Evolutionary conservation across 2,888 invertebrate species (phyloP).

Genomic region (Lycia hirtaria): DNA sequence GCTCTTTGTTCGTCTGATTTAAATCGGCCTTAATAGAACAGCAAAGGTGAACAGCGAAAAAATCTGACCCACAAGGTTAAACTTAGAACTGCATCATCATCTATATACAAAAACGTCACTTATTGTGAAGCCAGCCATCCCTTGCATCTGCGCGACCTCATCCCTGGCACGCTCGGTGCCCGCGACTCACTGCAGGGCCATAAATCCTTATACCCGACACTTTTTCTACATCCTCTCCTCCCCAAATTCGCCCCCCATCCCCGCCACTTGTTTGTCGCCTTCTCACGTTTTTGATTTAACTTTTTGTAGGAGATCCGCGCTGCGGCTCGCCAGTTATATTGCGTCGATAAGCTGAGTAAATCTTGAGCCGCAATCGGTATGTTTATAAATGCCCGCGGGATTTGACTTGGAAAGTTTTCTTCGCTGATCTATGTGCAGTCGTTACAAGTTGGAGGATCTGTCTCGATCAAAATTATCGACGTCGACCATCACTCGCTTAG

Average conservation of each 20-base stretch:
- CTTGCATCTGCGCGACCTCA: slow-evolving; percentile 26
- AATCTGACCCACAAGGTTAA: no score
- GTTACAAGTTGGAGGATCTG: background rate
- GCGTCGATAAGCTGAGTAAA: slow-evolving; percentile 61
- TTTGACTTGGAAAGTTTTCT: slow-evolving; percentile 15
- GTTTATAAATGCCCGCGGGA: slow-evolving; percentile 17
- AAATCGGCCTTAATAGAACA: no score
- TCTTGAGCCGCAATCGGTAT: slow-evolving; percentile 39
- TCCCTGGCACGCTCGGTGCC: slow-evolving; percentile 46
- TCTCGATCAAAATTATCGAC: background rate
- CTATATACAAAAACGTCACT: no score
- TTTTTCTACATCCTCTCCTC: slow-evolving; percentile 42
- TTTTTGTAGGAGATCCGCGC: slow-evolving; percentile 60
- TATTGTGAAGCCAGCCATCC: slow-evolving; percentile 21
- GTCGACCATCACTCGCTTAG: background rate
- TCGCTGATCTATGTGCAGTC: slow-evolving; percentile 27
- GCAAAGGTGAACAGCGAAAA: no score
- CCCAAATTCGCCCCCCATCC: slow-evolving; percentile 27
- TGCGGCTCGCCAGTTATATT: slow-evolving; percentile 54
- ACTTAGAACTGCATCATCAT: no score
- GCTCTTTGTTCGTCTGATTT: no score
- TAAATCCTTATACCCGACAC: slow-evolving; percentile 65
- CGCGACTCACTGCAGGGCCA: slow-evolving; percentile 57
- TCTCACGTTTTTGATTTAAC: slow-evolving; percentile 78
- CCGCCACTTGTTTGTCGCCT: slow-evolving; percentile 61